Base-by-base conservation (phyloP, 2,888 invertebrate species). In the Cataglyphis altisquamis region DNA sequence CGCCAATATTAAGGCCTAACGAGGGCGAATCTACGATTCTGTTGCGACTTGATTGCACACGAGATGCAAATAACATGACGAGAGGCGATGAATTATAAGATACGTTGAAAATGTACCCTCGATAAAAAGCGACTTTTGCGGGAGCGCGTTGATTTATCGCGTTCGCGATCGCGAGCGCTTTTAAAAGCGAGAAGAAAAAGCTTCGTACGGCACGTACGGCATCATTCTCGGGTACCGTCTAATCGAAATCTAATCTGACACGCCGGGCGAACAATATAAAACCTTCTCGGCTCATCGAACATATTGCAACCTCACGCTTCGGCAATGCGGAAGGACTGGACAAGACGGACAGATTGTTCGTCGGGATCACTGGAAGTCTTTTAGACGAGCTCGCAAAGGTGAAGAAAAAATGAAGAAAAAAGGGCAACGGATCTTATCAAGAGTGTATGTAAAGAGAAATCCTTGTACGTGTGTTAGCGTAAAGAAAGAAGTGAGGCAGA, bases 201-300 rank as follows among this genome's bases (percentile, higher is more conserved):
- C 41, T 45, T 21, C 41, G 67, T 67, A 60, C 57, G 52, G 32
- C 67, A 32, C 41, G 67, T 67, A 60, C 57, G 52, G 32, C 67
- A 32, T 67, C 68, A 67, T 68, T 57, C 78, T 60, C 41, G 41
- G 48, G 8, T 67, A 21, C 32, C 67, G 67, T 52, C 78, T 78
- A 78, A 78, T 78, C 78, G 60, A 78, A 78, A 78, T 78, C 78
- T 78, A 78, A 68, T 78, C 78, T 60, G 68, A 67, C 57, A 25
- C 25, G 68, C 64, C 55, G 21, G n/a, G 12, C 60, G 64, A 55
- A 78, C 78, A 60, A 60, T 78, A 45, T 60, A 78, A 77, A 55
- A 77, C 21, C 55, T 68, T 63, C 15, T 52, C 29, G 68, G 67
- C 41, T 68, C 68, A 62, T 77, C 82, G 75, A 82, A 78, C 67